A percentile compares a stretch with the other conserved stretches of the same genome.
phyloP scores from a whole-genome alignment of 2,797 vertebrate genomes.

The Anguilla pacifica region DNA sequence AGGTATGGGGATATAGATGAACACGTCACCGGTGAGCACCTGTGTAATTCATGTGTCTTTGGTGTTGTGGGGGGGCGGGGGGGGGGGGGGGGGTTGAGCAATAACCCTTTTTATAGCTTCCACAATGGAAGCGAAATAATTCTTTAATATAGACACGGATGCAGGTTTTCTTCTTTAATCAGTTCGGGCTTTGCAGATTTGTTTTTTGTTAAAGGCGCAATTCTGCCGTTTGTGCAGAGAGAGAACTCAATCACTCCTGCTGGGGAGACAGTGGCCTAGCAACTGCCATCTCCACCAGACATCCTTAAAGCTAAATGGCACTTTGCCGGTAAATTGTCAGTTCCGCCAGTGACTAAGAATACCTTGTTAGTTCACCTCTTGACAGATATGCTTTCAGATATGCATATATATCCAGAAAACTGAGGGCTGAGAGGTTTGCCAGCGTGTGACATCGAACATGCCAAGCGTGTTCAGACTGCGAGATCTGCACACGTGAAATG shows the following conservation, averaged over 20 bases:
- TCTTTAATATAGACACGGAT: slow-evolving; percentile 61
- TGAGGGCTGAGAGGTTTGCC: background rate
- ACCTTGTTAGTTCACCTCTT: background rate
- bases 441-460: too few species aligned
- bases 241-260: background rate
- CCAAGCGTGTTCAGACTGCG: too few species aligned
- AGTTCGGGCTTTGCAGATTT: slow-evolving; percentile 48
- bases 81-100: slow-evolving; percentile 49
- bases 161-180: slow-evolving; percentile 52
- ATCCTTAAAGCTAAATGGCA: background rate
- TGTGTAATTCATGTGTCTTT: slow-evolving; percentile 58
- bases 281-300: background rate
- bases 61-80: slow-evolving; percentile 32
- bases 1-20: slow-evolving; percentile 57
- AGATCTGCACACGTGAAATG: too few species aligned
- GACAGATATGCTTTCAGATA: too few species aligned
- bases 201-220: slow-evolving; percentile 25
- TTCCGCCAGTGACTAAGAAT: background rate
- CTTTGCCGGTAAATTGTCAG: background rate
- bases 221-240: background rate
- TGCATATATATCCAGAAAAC: background rate
- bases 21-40: slow-evolving; percentile 61
- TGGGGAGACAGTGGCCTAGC: background rate
- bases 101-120: slow-evolving; percentile 60
- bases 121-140: slow-evolving; percentile 62